Evolutionary conservation across 1,140 invertebrate genomes (phyloP).

Genomic region (Nymphalis io): DNA sequence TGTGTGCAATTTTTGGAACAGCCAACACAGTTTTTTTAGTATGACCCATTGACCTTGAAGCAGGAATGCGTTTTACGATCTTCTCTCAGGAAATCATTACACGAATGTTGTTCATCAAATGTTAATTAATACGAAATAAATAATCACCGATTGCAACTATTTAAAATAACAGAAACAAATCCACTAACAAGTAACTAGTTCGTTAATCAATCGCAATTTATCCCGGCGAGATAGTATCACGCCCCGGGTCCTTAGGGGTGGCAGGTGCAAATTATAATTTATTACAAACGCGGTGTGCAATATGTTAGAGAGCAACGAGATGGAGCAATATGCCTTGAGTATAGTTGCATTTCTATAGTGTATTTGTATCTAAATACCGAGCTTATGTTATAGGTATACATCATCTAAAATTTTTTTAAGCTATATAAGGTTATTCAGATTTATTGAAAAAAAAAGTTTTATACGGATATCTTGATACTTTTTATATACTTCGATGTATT

Average conservation of each 20-base stretch:
- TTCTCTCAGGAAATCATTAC: too few species aligned
- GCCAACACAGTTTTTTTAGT: not conserved
- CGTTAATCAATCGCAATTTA: constrained; percentile 23
- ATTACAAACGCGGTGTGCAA: not conserved
- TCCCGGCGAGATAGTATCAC: constrained; percentile 11
- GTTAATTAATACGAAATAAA: not conserved
- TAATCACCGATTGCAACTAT: not conserved
- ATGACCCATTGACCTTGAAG: not conserved
- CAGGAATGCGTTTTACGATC: too few species aligned
- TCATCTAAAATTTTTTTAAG: too few species aligned
- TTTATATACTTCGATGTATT: too few species aligned
- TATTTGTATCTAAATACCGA: too few species aligned
- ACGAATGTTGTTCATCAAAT: not conserved
- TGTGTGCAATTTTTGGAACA: too few species aligned
- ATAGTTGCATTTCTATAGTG: not conserved
- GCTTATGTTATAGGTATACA: too few species aligned
- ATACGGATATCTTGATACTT: too few species aligned
- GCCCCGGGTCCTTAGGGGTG: constrained; percentile 5
- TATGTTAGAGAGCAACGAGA: not conserved
- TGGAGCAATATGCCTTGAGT: not conserved
- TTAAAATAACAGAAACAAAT: constrained; percentile 9
- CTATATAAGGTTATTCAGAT: too few species aligned
- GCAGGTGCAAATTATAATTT: constrained; percentile 23
- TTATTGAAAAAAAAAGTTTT: too few species aligned
- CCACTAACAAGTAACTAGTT: not conserved